Conservation (phyloP, 2,113 vertebrate genomes). For the Lycocorax pyrrhopterus region DNA sequence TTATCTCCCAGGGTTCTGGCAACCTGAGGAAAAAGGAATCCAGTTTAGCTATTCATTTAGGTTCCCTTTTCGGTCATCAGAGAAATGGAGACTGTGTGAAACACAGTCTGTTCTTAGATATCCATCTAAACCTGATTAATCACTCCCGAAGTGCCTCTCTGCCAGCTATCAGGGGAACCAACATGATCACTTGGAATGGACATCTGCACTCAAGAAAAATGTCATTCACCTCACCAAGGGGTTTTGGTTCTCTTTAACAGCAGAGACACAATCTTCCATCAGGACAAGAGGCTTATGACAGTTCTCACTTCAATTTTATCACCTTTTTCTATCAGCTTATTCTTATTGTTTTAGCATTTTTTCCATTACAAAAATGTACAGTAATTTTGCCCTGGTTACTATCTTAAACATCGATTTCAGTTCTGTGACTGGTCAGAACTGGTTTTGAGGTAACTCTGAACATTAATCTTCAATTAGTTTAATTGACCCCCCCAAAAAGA, state of each 20-base stretch:
- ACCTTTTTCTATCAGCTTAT: neutral
- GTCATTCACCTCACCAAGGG: neutral
- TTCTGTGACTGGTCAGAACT: neutral
- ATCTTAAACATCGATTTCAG: neutral
- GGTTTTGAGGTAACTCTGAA: neutral
- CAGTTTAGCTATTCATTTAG: neutral
- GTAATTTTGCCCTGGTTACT: neutral
- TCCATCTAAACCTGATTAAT: neutral
- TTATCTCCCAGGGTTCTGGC: neutral
- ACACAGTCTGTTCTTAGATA: neutral
- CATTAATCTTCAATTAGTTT: neutral
- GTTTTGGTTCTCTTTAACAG: neutral
- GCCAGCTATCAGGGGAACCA: neutral
- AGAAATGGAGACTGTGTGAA: neutral
- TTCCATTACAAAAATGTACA: neutral
- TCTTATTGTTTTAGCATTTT: neutral
- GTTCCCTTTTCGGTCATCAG: neutral
- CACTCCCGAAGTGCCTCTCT: neutral
- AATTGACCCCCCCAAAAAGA: rapidly evolving
- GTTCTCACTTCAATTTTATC: neutral
- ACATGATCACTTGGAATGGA: neutral
- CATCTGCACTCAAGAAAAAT: neutral
- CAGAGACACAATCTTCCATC: neutral
- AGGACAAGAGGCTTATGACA: neutral
- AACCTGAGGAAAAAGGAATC: neutral